Conservation (phyloP, 2,113 vertebrate species). For the Thryonomys swinderianus region DNA sequence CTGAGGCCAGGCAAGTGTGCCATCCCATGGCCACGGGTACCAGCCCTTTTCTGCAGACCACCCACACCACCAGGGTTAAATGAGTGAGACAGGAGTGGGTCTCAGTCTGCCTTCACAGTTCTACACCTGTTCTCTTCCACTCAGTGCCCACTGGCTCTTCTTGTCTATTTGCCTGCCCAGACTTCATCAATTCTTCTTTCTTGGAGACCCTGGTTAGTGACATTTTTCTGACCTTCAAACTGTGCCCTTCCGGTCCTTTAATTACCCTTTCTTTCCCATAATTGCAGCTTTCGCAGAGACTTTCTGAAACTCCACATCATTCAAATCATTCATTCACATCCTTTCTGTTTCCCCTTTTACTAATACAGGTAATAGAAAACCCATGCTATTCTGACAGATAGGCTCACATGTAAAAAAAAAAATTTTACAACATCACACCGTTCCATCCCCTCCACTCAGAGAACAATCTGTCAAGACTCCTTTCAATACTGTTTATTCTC, state of each 20-base stretch:
- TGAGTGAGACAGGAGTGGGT: not conserved
- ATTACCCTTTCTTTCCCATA: not conserved
- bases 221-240: not conserved
- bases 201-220: not conserved
- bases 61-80: too few relatives aligned
- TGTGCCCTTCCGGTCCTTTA: not conserved
- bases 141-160: not conserved
- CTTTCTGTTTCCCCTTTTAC: not conserved
- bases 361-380: not conserved
- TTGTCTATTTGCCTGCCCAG: not conserved
- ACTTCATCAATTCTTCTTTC: not conserved
- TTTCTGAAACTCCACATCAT: not conserved
- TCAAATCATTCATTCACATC: not conserved
- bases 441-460: not conserved
- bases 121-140: not conserved
- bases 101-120: not conserved
- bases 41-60: not conserved
- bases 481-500: constrained; percentile 6
- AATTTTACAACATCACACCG: not conserved
- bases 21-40: not conserved
- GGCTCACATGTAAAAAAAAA: too few relatives aligned
- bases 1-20: not conserved
- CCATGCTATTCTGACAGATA: not conserved
- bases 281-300: not conserved
- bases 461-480: not conserved